phyloP scores from a whole-genome alignment of 2,113 vertebrate genomes.

The Sylvia atricapilla region DNA sequence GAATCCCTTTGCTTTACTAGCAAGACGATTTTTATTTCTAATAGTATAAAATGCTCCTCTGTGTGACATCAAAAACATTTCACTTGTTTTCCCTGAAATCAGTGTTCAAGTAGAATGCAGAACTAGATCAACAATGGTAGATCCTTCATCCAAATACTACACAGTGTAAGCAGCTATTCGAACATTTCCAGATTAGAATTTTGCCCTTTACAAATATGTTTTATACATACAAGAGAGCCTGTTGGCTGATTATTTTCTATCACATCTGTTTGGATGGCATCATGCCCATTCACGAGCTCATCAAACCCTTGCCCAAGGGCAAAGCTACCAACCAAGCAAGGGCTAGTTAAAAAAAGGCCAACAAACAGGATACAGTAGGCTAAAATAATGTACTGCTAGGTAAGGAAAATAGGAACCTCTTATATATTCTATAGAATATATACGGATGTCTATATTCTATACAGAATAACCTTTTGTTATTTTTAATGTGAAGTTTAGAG shows the following conservation, averaged over 20 bases:
- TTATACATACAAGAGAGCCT: background rate
- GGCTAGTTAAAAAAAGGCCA: background rate
- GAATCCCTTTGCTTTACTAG: background rate
- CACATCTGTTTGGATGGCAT: slow-evolving; percentile 48
- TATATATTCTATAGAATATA: background rate
- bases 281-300: slow-evolving; percentile 7
- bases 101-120: background rate
- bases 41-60: background rate
- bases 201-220: background rate
- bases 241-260: slow-evolving; percentile 6
- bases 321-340: background rate
- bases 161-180: background rate
- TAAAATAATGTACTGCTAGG: background rate
- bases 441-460: no score
- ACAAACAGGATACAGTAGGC: background rate
- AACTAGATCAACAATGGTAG: background rate
- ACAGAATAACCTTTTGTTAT: background rate
- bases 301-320: slow-evolving; percentile 21
- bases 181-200: background rate
- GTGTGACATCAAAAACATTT: background rate
- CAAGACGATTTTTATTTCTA: background rate
- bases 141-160: background rate
- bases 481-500: background rate
- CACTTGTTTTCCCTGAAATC: background rate
- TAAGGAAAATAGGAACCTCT: background rate